Evolutionary conservation across 2,888 invertebrate species (phyloP).

Genomic region (Dolichomitus sp.): DNA sequence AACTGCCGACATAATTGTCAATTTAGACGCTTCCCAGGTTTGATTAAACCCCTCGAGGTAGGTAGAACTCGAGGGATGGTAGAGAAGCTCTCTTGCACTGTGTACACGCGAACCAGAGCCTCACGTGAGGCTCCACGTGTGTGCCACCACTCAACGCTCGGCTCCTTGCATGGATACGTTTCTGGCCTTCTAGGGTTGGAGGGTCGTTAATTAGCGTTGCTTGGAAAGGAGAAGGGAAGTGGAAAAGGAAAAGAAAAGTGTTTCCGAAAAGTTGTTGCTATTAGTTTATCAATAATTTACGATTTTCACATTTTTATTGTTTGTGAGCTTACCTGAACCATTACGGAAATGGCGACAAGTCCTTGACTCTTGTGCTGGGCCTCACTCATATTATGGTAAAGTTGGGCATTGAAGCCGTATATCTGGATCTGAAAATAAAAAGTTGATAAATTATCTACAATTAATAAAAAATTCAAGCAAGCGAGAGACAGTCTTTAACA

Average conservation of each 20-base stretch:
- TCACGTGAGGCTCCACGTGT: slow-evolving; percentile 19
- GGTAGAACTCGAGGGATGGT: slow-evolving; percentile 40
- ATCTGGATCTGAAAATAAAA: slow-evolving; percentile 94
- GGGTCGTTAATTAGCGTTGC: slow-evolving; percentile 34
- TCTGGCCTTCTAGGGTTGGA: slow-evolving; percentile 19
- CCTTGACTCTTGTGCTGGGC: slow-evolving; percentile 99
- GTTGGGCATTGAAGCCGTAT: slow-evolving; percentile 98
- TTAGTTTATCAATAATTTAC: neutral
- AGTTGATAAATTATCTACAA: slow-evolving; percentile 5
- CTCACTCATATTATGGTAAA: slow-evolving; percentile 98
- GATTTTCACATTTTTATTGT: neutral
- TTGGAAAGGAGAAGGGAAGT: neutral
- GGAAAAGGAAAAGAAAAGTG: neutral
- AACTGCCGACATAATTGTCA: slow-evolving; percentile 77
- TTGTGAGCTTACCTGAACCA: slow-evolving; percentile 93
- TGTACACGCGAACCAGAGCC: slow-evolving; percentile 35
- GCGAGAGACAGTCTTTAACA: neutral
- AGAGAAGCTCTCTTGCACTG: slow-evolving; percentile 45
- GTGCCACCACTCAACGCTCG: slow-evolving; percentile 6
- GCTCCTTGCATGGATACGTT: slow-evolving; percentile 39
- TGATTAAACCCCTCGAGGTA: slow-evolving; percentile 70
- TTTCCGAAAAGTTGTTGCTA: neutral
- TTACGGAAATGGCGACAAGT: slow-evolving; percentile 96
- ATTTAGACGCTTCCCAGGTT: slow-evolving; percentile 73
- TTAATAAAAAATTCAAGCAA: neutral